Percentiles rank a stretch among this genome's conserved stretches.
Conservation (phyloP, 1,140 invertebrate genomes). For the Heliconius nattereri region DNA sequence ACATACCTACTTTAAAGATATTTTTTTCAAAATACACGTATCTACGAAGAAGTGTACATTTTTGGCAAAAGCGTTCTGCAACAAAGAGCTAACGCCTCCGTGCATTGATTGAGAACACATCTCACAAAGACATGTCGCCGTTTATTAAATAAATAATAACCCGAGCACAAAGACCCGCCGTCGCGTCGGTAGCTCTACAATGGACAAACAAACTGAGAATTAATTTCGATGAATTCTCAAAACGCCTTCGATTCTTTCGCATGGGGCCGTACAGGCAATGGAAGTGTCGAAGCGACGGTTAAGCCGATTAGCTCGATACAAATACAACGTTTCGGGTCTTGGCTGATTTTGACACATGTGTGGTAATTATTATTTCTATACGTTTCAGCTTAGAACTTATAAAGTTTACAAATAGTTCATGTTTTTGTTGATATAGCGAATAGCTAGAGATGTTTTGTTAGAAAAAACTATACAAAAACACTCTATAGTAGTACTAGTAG, state of each 20-base stretch:
- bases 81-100: constrained; percentile 64
- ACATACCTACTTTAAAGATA: background rate
- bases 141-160: constrained; percentile 80
- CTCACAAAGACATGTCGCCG: constrained; percentile 64
- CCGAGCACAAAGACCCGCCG: constrained; percentile 53
- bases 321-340: constrained; percentile 64
- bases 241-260: constrained; percentile 69
- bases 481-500: background rate
- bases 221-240: constrained; percentile 77
- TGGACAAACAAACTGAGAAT: constrained; percentile 76
- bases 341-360: constrained; percentile 58
- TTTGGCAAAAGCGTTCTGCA: constrained; percentile 43
- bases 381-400: constrained; percentile 16
- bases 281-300: constrained; percentile 60
- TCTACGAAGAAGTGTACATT: constrained; percentile 44
- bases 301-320: constrained; percentile 76
- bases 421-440: constrained; percentile 7
- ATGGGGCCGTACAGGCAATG: constrained; percentile 51
- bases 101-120: constrained; percentile 62
- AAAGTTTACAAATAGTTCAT: constrained; percentile 15
- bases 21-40: constrained; percentile 8
- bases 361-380: constrained; percentile 40
- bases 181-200: constrained; percentile 67
- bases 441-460: constrained; percentile 1
- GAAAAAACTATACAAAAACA: background rate